Evolutionary conservation across 2,888 invertebrate species (phyloP).

Genomic region (Leistus spinibarbis): DNA sequence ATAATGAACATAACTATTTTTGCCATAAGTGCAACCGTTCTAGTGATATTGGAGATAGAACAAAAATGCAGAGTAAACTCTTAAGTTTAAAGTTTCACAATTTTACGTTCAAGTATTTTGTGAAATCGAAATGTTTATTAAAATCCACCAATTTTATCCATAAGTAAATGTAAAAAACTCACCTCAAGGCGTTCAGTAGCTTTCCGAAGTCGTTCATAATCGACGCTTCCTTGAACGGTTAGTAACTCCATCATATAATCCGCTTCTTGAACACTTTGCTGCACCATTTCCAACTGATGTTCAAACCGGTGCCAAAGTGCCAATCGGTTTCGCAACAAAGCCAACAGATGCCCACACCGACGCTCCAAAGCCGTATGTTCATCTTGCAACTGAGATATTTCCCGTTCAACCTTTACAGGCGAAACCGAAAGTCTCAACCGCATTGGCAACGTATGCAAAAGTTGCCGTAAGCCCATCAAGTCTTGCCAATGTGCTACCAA

Average conservation of each 20-base stretch:
- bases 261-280: constrained; percentile 81
- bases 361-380: constrained; percentile 74
- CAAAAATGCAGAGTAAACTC: too few relatives aligned
- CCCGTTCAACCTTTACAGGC: constrained; percentile 75
- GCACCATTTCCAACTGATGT: constrained; percentile 76
- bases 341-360: constrained; percentile 71
- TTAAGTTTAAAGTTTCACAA: too few relatives aligned
- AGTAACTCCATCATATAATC: constrained; percentile 88
- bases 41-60: too few relatives aligned
- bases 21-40: too few relatives aligned
- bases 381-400: constrained; percentile 77
- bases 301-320: constrained; percentile 80
- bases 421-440: constrained; percentile 77
- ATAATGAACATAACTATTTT: too few relatives aligned
- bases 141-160: too few relatives aligned
- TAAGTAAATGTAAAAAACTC: constrained; percentile 50
- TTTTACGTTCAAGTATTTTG: too few relatives aligned
- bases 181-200: constrained; percentile 87
- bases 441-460: constrained; percentile 78
- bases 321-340: constrained; percentile 68
- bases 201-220: constrained; percentile 80
- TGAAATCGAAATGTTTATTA: too few relatives aligned
- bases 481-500: constrained; percentile 77
- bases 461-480: constrained; percentile 74
- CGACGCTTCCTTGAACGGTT: constrained; percentile 82